Base-by-base conservation (phyloP, 2,113 vertebrate species). In the Myocastor coypus region DNA sequence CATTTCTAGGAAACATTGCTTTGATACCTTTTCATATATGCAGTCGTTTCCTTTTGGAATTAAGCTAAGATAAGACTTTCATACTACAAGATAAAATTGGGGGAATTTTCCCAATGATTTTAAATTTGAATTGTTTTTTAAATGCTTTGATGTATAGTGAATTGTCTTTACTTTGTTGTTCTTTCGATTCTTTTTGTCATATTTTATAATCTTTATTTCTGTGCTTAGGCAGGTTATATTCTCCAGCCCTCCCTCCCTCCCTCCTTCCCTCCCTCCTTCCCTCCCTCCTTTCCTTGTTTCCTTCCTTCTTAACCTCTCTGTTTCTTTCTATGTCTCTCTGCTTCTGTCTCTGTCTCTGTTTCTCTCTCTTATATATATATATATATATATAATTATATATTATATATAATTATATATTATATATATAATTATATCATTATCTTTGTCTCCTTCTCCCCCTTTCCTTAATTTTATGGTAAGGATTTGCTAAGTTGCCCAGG, bases 111-210 rank as follows among this genome's bases (percentile, higher is more conserved):
- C 22, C 71, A 88, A 57, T 61, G 55, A 12, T 12, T 92, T 95
- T 86, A 68, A 91, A 95, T 10, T 37, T 7, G 93, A 97, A 83
- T 78, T 57, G 37, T 69, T 96, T 87, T 87, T 94, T 37, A 94
- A 75, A 34, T 32, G 32, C 32, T 83, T 26, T 61, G 57, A 75
- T 37, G 20, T 85, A 26, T 14, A 64, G 77, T 64, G 32, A 96
- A 59, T 40, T 32, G 34, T 55, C 46, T 77, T 50, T 87, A 61
- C 14, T 81, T 57, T 40, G 4, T 40, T 75, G 8, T 52, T 77
- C 37, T 87, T 50, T 85, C 26, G 85, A 30, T 30, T 59, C 52
- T n/a, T 81, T 52, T 86, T 37, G 82, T 66, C 8, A 32, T 37
- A 93, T 17, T 3, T 87, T 3, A 85, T 26, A 84, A 92, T 80